A percentile compares a stretch with the other conserved stretches of the same genome.
phyloP scores from a whole-genome alignment of 2,888 invertebrate genomes.

The Drosophila fungiperda region DNA sequence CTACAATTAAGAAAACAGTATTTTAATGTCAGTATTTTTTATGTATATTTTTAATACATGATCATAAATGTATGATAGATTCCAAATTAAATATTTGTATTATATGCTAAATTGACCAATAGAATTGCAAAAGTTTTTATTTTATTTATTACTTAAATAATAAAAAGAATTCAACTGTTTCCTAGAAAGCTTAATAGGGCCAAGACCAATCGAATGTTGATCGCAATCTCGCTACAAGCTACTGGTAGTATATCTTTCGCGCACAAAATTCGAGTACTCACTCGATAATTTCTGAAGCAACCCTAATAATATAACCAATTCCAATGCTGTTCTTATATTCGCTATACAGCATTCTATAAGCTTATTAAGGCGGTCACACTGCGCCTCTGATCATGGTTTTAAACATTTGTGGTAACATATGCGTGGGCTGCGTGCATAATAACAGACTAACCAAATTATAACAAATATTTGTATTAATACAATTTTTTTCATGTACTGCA shows the following conservation, averaged over 20 bases:
- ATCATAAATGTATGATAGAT: constrained; percentile 4
- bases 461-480: neutral
- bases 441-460: neutral
- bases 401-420: neutral
- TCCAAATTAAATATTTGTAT: neutral
- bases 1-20: constrained; percentile 5
- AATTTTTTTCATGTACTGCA: neutral
- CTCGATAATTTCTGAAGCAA: neutral
- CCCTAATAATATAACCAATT: neutral
- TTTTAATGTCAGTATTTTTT: constrained; percentile 9
- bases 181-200: too few species aligned
- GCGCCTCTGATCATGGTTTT: constrained; percentile 12
- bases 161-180: neutral
- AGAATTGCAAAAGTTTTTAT: neutral
- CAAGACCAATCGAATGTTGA: neutral
- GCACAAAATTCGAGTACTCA: constrained; percentile 5
- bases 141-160: neutral
- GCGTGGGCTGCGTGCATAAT: neutral
- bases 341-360: neutral
- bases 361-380: constrained; percentile 13
- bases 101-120: neutral
- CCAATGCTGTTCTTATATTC: neutral
- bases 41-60: constrained; percentile 8
- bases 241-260: neutral
- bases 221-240: neutral